phyloP scores from a whole-genome alignment of 1,140 invertebrate species.

The Nephila pilipes region DNA sequence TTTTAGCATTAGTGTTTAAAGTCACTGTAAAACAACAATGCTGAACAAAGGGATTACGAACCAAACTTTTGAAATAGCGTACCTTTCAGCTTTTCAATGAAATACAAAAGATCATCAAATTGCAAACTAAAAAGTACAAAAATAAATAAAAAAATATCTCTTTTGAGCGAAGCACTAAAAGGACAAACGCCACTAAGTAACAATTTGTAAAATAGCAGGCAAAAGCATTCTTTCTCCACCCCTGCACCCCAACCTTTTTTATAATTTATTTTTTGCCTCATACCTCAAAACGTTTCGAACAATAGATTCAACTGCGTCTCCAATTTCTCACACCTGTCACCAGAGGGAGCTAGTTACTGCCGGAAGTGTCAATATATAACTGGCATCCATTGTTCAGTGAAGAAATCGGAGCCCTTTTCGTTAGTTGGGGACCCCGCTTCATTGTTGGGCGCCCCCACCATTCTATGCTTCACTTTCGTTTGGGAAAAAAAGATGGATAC shows the following conservation, averaged over 20 bases:
- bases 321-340: constrained; percentile 77
- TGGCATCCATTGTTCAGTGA: constrained; percentile 71
- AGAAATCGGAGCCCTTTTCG: constrained; percentile 65
- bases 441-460: constrained; percentile 17
- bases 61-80: background rate
- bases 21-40: background rate
- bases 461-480: background rate
- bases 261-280: constrained; percentile 19
- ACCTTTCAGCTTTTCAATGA: constrained; percentile 24
- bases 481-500: background rate
- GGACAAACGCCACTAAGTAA: constrained; percentile 75
- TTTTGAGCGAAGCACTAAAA: constrained; percentile 55
- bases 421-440: constrained; percentile 32
- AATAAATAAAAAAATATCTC: background rate
- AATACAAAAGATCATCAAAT: constrained; percentile 74
- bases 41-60: background rate
- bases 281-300: constrained; percentile 64
- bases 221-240: constrained; percentile 2
- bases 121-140: constrained; percentile 31
- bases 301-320: constrained; percentile 67
- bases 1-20: too few relatives aligned
- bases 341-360: constrained; percentile 76
- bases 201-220: constrained; percentile 75
- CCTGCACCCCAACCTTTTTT: constrained; percentile 3
- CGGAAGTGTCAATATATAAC: constrained; percentile 77